Conservation (phyloP, 2,797 vertebrate species). For the Dicrostonyx torquatus region DNA sequence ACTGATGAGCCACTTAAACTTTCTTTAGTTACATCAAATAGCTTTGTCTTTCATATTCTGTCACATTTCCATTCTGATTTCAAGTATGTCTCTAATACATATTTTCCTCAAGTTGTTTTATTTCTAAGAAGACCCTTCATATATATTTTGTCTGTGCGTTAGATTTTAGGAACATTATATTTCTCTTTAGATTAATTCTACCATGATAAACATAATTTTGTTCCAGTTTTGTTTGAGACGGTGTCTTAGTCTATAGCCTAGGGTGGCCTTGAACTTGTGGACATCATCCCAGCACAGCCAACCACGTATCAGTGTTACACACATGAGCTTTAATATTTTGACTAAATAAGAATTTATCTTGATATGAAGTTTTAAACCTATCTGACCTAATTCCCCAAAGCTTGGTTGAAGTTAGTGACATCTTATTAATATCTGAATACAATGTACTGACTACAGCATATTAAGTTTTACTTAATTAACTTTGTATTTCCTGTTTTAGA, state of each 20-base stretch:
- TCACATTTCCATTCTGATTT: not conserved
- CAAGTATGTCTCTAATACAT: not conserved
- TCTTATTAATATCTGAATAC: not conserved
- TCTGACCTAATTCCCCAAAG: not conserved
- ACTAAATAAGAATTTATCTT: not conserved
- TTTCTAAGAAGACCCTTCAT: not conserved
- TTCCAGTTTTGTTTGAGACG: not conserved
- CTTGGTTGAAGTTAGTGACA: not conserved
- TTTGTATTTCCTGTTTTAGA: slow-evolving; percentile 17
- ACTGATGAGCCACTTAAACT: not conserved
- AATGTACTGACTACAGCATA: not conserved
- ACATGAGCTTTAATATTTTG: not conserved
- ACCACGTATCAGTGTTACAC: not conserved
- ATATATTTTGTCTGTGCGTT: not conserved
- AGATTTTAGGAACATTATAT: not conserved
- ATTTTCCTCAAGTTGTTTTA: not conserved
- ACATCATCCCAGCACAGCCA: not conserved
- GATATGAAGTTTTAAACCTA: not conserved
- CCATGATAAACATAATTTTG: not conserved
- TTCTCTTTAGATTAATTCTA: slow-evolving; percentile 16
- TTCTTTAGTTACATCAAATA: not conserved
- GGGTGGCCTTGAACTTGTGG: not conserved
- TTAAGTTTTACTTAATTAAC: not conserved
- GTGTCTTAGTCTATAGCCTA: not conserved
- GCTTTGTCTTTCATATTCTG: not conserved